Conservation (phyloP, 2,797 vertebrate genomes). For the Channallabes apus region DNA sequence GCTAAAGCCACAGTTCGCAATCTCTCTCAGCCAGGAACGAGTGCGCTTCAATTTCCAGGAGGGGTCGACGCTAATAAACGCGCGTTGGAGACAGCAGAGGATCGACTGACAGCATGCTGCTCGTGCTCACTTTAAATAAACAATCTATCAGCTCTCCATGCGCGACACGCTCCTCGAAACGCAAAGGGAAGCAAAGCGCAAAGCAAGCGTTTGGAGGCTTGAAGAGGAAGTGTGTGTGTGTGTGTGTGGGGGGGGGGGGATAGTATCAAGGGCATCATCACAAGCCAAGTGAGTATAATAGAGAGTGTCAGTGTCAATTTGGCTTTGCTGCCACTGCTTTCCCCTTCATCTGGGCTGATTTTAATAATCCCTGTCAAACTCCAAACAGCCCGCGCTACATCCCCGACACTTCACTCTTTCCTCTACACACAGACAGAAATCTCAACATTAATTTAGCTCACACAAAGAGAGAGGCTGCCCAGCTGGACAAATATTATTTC, state of each 20-base stretch:
- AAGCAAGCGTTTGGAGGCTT: neutral
- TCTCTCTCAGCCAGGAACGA: constrained; percentile 45
- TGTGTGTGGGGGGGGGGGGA: constrained; percentile 16
- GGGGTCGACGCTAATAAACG: constrained; percentile 67
- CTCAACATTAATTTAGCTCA: constrained; percentile 97
- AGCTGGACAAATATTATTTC: constrained; percentile 99
- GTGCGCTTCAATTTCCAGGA: constrained; percentile 61
- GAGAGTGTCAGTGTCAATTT: constrained; percentile 98
- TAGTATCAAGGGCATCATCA: constrained; percentile 90
- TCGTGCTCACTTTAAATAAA: constrained; percentile 74
- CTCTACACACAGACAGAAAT: constrained; percentile 86
- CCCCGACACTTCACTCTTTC: constrained; percentile 85
- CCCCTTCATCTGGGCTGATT: constrained; percentile 91
- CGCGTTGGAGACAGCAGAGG: constrained; percentile 57
- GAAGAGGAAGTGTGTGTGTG: neutral
- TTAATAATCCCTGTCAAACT: constrained; percentile 99
- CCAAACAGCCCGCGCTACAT: constrained; percentile 91
- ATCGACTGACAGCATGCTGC: constrained; percentile 63
- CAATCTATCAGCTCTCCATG: constrained; percentile 61
- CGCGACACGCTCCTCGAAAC: constrained; percentile 10
- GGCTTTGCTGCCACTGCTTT: constrained; percentile 84
- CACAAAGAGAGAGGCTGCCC: constrained; percentile 96
- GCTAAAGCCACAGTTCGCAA: constrained; percentile 47
- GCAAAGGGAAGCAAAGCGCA: constrained; percentile 30
- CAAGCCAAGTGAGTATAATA: constrained; percentile 94